A percentile compares a stretch with the other conserved stretches of the same genome.
Evolutionary conservation across 2,888 invertebrate genomes (phyloP).

Genomic region (Eucera pruinosa): DNA sequence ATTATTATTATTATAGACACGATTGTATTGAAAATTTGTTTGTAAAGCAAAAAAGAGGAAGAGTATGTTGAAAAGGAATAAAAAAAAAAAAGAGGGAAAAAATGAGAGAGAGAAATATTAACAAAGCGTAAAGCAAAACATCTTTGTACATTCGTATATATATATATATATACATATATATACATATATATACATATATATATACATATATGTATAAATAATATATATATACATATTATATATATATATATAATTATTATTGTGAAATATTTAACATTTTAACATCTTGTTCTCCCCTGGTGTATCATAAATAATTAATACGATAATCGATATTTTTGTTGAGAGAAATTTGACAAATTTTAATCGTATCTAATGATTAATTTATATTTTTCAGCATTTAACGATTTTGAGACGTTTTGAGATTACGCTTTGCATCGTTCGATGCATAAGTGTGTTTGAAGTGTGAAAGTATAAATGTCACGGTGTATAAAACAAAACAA

Average conservation of each 20-base stretch:
- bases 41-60: too few species aligned
- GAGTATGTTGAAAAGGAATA: constrained; percentile 54
- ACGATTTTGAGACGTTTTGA: constrained; percentile 60
- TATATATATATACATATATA: too few species aligned
- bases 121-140: constrained; percentile 59
- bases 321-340: constrained; percentile 32
- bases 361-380: constrained; percentile 29
- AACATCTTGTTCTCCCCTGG: constrained; percentile 28
- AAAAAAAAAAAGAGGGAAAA: constrained; percentile 60
- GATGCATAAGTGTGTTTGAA: constrained; percentile 61
- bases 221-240: too few species aligned
- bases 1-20: constrained; percentile 57
- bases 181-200: too few species aligned
- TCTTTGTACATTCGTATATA: constrained; percentile 37
- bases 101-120: too few species aligned
- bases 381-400: constrained; percentile 63
- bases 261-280: constrained; percentile 32
- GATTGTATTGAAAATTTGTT: constrained; percentile 61
- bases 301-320: constrained; percentile 28
- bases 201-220: too few species aligned
- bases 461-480: constrained; percentile 64
- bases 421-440: constrained; percentile 64
- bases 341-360: constrained; percentile 4
- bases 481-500: constrained; percentile 34
- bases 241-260: background rate